Evolutionary conservation across 2,113 vertebrate genomes (phyloP), one percentile per base, ranked within the genome.

Genomic region (Pterocles gutturalis): DNA sequence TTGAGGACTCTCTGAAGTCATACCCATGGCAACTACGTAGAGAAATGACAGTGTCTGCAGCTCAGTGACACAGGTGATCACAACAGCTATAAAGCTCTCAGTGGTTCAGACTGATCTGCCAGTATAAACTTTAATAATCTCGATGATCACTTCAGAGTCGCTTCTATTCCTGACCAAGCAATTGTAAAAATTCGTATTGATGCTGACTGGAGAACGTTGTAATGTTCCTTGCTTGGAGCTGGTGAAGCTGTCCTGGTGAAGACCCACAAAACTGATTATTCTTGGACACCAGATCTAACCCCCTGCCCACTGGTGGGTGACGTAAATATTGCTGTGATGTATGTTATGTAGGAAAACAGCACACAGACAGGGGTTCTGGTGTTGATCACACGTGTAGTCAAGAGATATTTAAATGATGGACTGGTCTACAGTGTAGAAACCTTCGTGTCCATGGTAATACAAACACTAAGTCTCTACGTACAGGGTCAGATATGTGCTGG

Each of bases 71-170:
- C 45, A 49, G 45, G 17, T 83, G 75, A 73, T 94, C 49, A 29
- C 57, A 79, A 93, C 64, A 90, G 69, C 92, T 69, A 5, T 82
- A 79, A 93, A 97, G 58, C 86, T 92, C 80, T 76, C 86, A 89
- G 76, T 48, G 53, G 24, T 67, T 84, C 53, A 80, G 57, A 79
- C 49, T 87, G 65, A 87, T 89, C 65, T 87, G 72, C 48, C 57
- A 34, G 26, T 57, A 6, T 61, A 9, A 33, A 29, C 61, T 49
- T 94, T 38, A 94, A 80, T 94, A 89, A 84, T 90, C 65, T 51
- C 51, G 34, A 60, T 90, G 57, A 55, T 78, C 17, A 7, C 53
- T 71, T 92, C 29, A 61, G 55, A 89, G 45, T 24, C 87, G n/a
- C 75, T 89, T 82, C 77, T 89, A 1, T 49, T 91, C 31, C 83